Evolutionary conservation across 2,888 invertebrate species (phyloP), one percentile per base, ranked within the genome.

Genomic region (Phaedon cochleariae): DNA sequence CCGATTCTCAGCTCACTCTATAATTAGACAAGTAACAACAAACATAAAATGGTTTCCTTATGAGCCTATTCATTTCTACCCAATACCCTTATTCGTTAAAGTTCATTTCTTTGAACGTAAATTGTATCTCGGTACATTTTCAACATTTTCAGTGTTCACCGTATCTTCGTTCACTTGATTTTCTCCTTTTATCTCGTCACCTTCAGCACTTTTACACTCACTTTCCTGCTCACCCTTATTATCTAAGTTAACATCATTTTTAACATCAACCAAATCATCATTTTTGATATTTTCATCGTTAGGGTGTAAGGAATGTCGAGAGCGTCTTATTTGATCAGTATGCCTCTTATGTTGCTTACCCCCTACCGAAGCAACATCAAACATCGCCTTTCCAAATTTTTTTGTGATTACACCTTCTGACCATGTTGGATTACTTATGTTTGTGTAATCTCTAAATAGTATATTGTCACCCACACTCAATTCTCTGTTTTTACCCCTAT

Each of bases 391-490:
- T 18, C 5, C 2, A 51, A 51, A 20, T 51, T 51, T 51, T 20
- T 22, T 21, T 22, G 49, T 51, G 4, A 51, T 51, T 10, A 51
- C 22, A 51, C 49, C 49, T 21, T 48, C 18, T 10, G 48, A 17
- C 48, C 48, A 48, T 1, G 48, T 48, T 20, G 21, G 48, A 48
- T 48, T 51, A 51, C 49, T 20, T 21, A 49, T 49, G 21, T 49
- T 49, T 12, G 21, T 49, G 22, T 49, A 21, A 49, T 49, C 26
- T 26, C 49, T 49, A 10, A 20, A 49, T 49, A 49, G 49, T 20
- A 49, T 49, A 49, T 49, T 49, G 49, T 49, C 49, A 49, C 49
- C 49, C 49, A 49, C 49, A 49, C 15, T 49, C 49, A 49, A 21
- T 49, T 49, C 22, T 49, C 49, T 20, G 12, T 49, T 49, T 21